Conservation (phyloP, 2,888 invertebrate genomes). For the Himalopsyche japonica region DNA sequence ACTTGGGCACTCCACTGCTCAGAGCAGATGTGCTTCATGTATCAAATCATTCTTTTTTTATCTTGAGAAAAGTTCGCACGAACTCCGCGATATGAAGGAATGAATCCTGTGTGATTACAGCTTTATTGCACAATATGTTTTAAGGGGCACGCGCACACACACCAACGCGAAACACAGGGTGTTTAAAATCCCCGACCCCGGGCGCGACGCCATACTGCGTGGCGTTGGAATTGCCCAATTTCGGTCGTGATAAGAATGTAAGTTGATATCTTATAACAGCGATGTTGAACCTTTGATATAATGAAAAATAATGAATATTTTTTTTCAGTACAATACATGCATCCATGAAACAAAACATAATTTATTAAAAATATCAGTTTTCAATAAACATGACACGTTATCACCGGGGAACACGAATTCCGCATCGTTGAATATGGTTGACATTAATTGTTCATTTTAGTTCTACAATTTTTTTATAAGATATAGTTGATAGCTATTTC, state of each 20-base stretch:
- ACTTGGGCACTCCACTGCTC: neutral
- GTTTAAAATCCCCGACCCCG: neutral
- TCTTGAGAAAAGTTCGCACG: neutral
- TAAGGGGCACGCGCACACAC: neutral
- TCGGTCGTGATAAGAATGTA: neutral
- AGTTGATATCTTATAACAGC: neutral
- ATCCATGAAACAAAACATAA: too few species aligned
- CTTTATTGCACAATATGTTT: constrained; percentile 9
- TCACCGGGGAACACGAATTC: too few species aligned
- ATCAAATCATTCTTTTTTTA: neutral
- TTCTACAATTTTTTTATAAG: too few species aligned
- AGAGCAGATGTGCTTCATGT: neutral
- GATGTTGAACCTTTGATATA: neutral
- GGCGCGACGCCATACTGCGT: neutral
- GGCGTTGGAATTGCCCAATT: neutral
- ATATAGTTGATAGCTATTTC: too few species aligned
- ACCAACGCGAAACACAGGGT: neutral
- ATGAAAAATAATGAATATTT: too few species aligned
- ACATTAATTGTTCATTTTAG: too few species aligned
- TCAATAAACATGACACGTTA: too few species aligned
- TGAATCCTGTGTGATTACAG: neutral
- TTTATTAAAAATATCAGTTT: too few species aligned
- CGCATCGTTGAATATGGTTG: too few species aligned
- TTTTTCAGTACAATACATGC: too few species aligned
- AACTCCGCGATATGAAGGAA: neutral